Conservation (phyloP, 1,140 invertebrate species). For the Heterodera carotae region DNA sequence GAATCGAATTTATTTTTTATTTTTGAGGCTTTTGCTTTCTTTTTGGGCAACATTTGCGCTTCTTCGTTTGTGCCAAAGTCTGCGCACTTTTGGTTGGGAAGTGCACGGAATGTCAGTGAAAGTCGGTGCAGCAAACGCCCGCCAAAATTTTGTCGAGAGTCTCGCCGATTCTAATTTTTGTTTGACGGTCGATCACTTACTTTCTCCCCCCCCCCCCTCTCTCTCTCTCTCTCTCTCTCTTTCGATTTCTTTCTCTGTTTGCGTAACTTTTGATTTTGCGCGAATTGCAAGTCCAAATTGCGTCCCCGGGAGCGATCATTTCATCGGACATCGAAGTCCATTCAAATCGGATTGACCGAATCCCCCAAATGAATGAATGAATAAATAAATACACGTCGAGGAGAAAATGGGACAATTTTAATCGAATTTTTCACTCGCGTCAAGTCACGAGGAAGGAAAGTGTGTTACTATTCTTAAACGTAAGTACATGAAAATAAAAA, state of each 20-base stretch:
- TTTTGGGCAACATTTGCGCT: background rate
- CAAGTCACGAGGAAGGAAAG: background rate
- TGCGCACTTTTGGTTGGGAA: background rate
- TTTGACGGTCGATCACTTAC: background rate
- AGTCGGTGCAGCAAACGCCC: too few species aligned
- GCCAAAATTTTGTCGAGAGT: too few species aligned
- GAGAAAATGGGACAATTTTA: background rate
- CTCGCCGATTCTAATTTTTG: too few species aligned
- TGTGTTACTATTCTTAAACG: background rate
- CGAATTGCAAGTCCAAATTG: background rate
- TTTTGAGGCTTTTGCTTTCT: too few species aligned
- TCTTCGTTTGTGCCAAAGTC: background rate
- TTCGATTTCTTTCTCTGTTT: too few species aligned
- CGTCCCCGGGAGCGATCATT: background rate
- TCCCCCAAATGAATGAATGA: too few species aligned
- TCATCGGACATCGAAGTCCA: slow-evolving; percentile 10
- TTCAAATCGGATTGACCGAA: background rate
- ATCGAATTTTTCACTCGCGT: background rate
- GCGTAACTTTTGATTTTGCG: too few species aligned
- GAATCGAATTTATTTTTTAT: too few species aligned
- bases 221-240: too few species aligned
- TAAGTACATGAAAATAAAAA: too few species aligned
- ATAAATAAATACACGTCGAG: background rate
- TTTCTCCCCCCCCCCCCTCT: background rate
- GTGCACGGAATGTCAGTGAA: too few species aligned